Conservation (phyloP, 2,888 invertebrate genomes). For the Eupelmus urozonus region DNA sequence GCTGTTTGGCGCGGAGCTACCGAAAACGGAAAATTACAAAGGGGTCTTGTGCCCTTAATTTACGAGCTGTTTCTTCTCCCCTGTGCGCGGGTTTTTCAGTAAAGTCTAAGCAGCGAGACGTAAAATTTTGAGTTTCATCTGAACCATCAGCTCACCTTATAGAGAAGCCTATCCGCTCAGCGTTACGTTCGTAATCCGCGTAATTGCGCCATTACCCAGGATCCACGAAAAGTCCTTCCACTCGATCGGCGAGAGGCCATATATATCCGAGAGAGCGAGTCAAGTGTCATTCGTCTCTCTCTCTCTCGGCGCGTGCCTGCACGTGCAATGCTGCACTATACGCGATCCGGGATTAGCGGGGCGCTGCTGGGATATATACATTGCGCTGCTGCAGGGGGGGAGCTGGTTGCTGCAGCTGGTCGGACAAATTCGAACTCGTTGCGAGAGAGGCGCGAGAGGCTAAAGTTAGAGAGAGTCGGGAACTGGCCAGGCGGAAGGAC, state of each 20-base stretch:
- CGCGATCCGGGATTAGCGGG: conserved; percentile 13
- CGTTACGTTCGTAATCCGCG: background rate
- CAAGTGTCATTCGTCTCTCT: conserved; percentile 33
- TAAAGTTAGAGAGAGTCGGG: background rate
- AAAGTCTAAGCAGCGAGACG: too few relatives aligned
- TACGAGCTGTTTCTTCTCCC: too few relatives aligned
- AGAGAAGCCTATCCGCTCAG: too few relatives aligned
- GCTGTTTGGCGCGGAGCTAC: too few relatives aligned
- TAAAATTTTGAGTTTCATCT: too few relatives aligned
- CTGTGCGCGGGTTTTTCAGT: too few relatives aligned
- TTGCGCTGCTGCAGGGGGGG: background rate
- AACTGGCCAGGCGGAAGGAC: conserved; percentile 17
- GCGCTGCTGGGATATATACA: background rate
- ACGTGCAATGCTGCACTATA: background rate
- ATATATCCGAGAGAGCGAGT: background rate
- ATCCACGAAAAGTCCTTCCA: background rate
- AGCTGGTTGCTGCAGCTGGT: conserved; percentile 1
- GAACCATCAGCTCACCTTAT: too few relatives aligned
- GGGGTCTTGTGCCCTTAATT: too few relatives aligned
- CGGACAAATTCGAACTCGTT: conserved; percentile 26
- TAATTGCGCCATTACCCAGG: background rate
- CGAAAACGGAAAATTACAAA: too few relatives aligned
- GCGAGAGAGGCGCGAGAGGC: too few relatives aligned
- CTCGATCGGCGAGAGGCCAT: background rate
- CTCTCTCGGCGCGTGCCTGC: background rate